Evolutionary conservation across 1,140 invertebrate species (phyloP).

Genomic region (Danaus plexippus): DNA sequence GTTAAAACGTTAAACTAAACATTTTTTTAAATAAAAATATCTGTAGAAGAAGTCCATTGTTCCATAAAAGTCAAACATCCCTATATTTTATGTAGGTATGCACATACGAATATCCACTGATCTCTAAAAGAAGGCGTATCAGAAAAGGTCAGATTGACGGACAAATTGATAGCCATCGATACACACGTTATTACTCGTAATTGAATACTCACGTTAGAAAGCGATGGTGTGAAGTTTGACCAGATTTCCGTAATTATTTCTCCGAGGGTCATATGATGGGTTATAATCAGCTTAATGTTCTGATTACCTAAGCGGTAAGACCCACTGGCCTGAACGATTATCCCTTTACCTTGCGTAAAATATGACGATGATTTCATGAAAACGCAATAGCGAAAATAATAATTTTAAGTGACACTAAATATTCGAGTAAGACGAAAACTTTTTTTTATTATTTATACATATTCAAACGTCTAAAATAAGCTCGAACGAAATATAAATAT

Average conservation of each 20-base stretch:
- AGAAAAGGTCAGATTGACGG: slow-evolving; percentile 35
- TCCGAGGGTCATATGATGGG: slow-evolving; percentile 34
- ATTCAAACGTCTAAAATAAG: too few species aligned
- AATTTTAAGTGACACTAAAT: too few species aligned
- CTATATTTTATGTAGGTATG: too few species aligned
- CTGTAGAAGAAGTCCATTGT: too few species aligned
- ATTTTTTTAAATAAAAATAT: too few species aligned
- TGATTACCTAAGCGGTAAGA: slow-evolving; percentile 1
- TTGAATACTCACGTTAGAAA: slow-evolving; percentile 51
- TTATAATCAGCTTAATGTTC: slow-evolving; percentile 40
- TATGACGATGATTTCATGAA: slow-evolving; percentile 1
- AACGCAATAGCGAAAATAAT: not conserved
- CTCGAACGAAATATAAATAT: too few species aligned
- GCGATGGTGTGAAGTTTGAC: slow-evolving; percentile 28
- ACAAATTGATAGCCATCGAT: slow-evolving; percentile 51
- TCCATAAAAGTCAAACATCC: too few species aligned
- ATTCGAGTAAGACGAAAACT: too few species aligned
- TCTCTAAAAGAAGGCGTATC: slow-evolving; percentile 19
- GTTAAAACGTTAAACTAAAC: too few species aligned
- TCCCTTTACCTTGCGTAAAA: not conserved
- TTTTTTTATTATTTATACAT: too few species aligned
- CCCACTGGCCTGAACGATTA: too few species aligned
- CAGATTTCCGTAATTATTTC: slow-evolving; percentile 44
- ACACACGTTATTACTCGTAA: slow-evolving; percentile 50
- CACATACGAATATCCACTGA: slow-evolving; percentile 2